Conservation (phyloP, 64 coral and sea anemone species). For the Acropora yongei region DNA sequence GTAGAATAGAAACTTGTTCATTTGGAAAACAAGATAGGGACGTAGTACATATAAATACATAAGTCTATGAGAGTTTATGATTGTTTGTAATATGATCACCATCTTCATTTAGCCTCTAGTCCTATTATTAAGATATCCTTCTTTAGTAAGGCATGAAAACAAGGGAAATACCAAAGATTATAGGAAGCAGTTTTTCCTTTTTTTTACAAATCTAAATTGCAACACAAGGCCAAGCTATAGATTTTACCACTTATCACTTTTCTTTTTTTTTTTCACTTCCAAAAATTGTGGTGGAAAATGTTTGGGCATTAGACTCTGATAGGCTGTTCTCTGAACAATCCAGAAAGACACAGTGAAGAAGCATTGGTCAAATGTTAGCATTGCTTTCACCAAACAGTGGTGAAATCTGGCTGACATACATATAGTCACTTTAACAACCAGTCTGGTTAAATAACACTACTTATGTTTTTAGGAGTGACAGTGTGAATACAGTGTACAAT, state of each 20-base stretch:
- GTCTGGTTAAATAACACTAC: not conserved
- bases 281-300: conserved; percentile 10
- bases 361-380: conserved; percentile 14
- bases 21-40: conserved; percentile 8
- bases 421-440: conserved; percentile 12
- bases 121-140: conserved; percentile 22
- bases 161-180: conserved; percentile 3
- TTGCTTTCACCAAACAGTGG: not conserved
- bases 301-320: conserved; percentile 6
- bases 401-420: not conserved
- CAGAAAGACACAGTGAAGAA: conserved; percentile 14
- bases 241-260: conserved; percentile 13
- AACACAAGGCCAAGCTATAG: conserved; percentile 6
- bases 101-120: conserved; percentile 9
- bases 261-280: conserved; percentile 7
- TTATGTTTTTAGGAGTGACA: conserved; percentile 6
- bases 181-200: not conserved
- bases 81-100: conserved; percentile 14
- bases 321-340: conserved; percentile 3
- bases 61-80: not conserved
- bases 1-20: conserved; percentile 24
- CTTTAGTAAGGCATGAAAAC: not conserved
- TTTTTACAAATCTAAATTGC: not conserved
- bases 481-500: conserved; percentile 1
- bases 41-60: not conserved